Percentiles rank a stretch among this genome's conserved stretches.
Evolutionary conservation across 2,113 vertebrate genomes (phyloP).

Genomic region (Ceratotherium simum): DNA sequence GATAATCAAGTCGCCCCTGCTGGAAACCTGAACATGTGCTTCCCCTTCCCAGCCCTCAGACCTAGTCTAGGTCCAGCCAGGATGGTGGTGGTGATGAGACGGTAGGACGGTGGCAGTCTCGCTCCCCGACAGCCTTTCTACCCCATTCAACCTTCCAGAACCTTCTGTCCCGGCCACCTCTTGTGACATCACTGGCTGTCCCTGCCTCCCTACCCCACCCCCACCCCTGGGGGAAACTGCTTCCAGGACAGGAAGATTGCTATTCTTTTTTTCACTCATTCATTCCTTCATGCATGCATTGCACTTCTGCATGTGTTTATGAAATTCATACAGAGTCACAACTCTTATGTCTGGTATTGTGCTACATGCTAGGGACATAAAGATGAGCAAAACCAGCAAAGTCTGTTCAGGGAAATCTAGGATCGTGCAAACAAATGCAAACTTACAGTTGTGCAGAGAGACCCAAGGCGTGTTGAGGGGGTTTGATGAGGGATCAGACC

Average conservation of each 20-base stretch:
- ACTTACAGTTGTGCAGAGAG: neutral
- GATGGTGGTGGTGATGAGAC: neutral
- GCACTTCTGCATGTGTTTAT: neutral
- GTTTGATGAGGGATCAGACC: neutral
- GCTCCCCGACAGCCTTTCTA: neutral
- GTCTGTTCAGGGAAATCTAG: neutral
- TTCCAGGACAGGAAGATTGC: neutral
- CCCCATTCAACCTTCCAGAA: conserved; percentile 57
- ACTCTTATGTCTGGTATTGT: accelerated
- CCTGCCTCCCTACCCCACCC: neutral
- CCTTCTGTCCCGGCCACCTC: conserved; percentile 20
- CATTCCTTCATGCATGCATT: accelerated
- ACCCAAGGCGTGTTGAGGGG: neutral
- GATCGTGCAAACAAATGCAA: neutral
- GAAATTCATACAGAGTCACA: neutral
- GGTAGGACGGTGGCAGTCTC: neutral
- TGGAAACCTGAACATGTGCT: neutral
- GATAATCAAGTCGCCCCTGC: neutral
- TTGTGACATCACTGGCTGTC: conserved; percentile 73
- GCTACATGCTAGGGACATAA: neutral
- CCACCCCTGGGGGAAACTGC: neutral
- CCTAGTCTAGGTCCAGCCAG: neutral
- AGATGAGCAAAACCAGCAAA: neutral
- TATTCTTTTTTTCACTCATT: accelerated
- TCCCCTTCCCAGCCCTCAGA: neutral